Percentiles rank a stretch among this genome's conserved stretches.
Conservation (phyloP, 2,113 vertebrate genomes). For the Neodon shergylaensis region DNA sequence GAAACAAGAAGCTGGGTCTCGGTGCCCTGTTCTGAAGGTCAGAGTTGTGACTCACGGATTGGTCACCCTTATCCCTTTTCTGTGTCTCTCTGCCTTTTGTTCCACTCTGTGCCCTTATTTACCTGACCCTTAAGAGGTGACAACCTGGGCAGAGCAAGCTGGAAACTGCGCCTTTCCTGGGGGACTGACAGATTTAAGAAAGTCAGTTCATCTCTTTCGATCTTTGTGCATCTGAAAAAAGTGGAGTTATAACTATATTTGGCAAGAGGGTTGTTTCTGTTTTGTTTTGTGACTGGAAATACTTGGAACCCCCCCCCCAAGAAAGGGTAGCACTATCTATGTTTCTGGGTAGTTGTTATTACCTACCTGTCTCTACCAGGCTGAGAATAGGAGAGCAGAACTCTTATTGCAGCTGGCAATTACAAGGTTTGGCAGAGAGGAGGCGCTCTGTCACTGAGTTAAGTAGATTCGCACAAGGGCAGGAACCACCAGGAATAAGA, state of each 20-base stretch:
- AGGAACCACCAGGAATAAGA: background rate
- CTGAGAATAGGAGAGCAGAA: background rate
- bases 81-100: background rate
- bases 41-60: background rate
- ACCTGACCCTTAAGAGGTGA: background rate
- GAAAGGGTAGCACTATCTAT: background rate
- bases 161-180: background rate
- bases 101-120: background rate
- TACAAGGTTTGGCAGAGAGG: background rate
- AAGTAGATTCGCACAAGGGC: background rate
- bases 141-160: background rate
- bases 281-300: constrained; percentile 3
- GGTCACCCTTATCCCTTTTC: background rate
- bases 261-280: background rate
- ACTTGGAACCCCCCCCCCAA: background rate
- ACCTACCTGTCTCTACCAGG: background rate
- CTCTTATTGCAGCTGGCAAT: background rate
- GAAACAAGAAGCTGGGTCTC: background rate
- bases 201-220: background rate
- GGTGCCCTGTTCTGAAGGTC: background rate
- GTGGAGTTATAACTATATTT: background rate
- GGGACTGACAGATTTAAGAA: background rate
- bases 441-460: background rate
- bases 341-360: background rate
- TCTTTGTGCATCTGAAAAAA: background rate